Conservation (phyloP, 2,888 invertebrate genomes). For the Drosophila stalkeri region DNA sequence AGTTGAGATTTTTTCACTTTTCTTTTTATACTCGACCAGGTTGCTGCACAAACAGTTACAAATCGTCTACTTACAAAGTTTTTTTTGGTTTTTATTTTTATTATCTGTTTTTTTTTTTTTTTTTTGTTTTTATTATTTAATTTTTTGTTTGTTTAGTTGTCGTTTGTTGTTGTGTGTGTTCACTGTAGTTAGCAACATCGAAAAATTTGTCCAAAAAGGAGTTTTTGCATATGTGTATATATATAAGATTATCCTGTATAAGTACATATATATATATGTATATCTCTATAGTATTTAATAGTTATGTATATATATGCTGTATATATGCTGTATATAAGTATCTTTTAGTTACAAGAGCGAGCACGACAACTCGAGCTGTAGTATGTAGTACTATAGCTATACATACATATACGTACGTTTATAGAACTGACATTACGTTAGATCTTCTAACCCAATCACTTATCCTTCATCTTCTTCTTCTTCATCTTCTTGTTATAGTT, state of each 20-base stretch:
- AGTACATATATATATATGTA: slow-evolving; percentile 57
- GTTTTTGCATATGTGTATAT: slow-evolving; percentile 75
- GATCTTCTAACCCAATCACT: neutral
- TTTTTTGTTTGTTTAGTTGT: slow-evolving; percentile 23
- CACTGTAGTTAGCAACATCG: slow-evolving; percentile 69
- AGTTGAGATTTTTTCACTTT: slow-evolving; percentile 12
- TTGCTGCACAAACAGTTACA: slow-evolving; percentile 77
- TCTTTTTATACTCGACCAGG: slow-evolving; percentile 76
- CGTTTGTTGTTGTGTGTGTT: slow-evolving; percentile 33
- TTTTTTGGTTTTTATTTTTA: slow-evolving; percentile 3
- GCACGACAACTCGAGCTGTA: slow-evolving; percentile 23
- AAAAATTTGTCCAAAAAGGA: slow-evolving; percentile 79
- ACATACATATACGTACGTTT: slow-evolving; percentile 3
- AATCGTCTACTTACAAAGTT: slow-evolving; percentile 56
- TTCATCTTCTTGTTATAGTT: slow-evolving; percentile 28
- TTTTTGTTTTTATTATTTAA: slow-evolving; percentile 14
- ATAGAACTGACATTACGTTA: slow-evolving; percentile 22
- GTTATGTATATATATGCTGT: slow-evolving; percentile 51
- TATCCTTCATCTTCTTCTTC: neutral
- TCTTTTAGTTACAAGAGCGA: slow-evolving; percentile 62
- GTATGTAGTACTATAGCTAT: neutral
- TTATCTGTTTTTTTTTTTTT: slow-evolving; percentile 1
- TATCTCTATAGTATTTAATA: slow-evolving; percentile 47
- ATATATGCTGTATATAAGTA: slow-evolving; percentile 69
- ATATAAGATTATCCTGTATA: slow-evolving; percentile 72